phyloP scores from a whole-genome alignment of 2,888 invertebrate species.

The Mactromeris polynyma region DNA sequence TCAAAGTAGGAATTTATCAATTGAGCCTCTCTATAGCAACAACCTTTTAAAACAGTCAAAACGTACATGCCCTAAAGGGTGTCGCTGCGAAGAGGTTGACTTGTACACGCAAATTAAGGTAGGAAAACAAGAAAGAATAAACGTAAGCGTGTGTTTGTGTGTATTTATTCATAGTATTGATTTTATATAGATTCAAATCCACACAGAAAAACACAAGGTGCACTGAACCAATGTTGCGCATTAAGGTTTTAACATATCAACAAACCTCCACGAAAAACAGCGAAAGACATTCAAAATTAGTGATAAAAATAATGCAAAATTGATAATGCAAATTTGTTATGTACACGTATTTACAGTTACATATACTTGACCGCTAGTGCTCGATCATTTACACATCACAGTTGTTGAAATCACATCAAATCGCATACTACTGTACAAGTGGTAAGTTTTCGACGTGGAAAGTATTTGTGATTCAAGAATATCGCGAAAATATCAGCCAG shows the following conservation, averaged over 20 bases:
- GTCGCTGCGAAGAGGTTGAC: neutral
- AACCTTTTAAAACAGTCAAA: no score
- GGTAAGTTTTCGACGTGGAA: no score
- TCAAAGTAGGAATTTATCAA: neutral
- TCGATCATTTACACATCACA: neutral
- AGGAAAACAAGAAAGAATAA: neutral
- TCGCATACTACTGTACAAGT: neutral
- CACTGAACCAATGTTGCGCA: neutral
- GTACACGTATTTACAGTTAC: neutral
- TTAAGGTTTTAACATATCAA: neutral
- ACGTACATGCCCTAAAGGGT: no score
- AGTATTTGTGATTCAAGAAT: no score
- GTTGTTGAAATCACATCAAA: neutral
- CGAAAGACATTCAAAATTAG: neutral
- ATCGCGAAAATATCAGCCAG: no score
- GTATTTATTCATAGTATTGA: neutral
- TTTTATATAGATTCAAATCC: neutral
- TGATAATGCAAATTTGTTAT: neutral
- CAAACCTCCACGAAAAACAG: neutral
- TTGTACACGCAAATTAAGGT: neutral
- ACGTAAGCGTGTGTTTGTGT: neutral
- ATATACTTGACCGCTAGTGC: neutral
- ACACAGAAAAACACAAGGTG: neutral
- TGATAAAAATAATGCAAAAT: neutral
- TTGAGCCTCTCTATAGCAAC: neutral